Evolutionary conservation across 2,888 invertebrate species (phyloP).

Genomic region (Agrotis puta): DNA sequence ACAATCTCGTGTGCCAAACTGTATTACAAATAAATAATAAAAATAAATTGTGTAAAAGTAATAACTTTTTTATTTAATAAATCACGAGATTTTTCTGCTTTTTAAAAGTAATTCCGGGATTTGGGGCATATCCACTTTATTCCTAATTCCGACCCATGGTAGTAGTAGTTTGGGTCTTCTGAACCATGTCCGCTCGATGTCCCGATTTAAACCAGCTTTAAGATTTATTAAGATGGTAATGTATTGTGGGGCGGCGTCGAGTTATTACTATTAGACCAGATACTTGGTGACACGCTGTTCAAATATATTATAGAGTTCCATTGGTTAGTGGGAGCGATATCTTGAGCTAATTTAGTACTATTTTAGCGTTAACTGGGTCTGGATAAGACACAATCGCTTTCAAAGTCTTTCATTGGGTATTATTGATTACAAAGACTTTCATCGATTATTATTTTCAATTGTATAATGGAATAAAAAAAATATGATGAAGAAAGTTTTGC

Average conservation of each 20-base stretch:
- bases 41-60: no score
- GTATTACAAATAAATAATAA: no score
- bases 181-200: not conserved
- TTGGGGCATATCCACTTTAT: no score
- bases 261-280: slow-evolving; percentile 5
- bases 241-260: slow-evolving; percentile 9
- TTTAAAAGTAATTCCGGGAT: no score
- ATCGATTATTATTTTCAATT: no score
- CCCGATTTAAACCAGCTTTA: slow-evolving; percentile 25
- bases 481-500: no score
- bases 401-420: not conserved
- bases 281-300: slow-evolving; percentile 21
- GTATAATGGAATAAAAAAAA: no score
- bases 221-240: slow-evolving; percentile 51
- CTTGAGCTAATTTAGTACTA: not conserved
- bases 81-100: no score
- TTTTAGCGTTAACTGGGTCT: not conserved
- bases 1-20: no score
- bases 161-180: no score
- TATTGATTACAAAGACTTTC: not conserved
- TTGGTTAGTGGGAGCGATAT: slow-evolving; percentile 7
- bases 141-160: no score
- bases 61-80: no score
- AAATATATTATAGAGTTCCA: slow-evolving; percentile 31
- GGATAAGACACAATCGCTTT: not conserved